A percentile compares a stretch with the other conserved stretches of the same genome.
Conservation (phyloP, 2,888 invertebrate genomes). For the Dermolepida albohirtum region DNA sequence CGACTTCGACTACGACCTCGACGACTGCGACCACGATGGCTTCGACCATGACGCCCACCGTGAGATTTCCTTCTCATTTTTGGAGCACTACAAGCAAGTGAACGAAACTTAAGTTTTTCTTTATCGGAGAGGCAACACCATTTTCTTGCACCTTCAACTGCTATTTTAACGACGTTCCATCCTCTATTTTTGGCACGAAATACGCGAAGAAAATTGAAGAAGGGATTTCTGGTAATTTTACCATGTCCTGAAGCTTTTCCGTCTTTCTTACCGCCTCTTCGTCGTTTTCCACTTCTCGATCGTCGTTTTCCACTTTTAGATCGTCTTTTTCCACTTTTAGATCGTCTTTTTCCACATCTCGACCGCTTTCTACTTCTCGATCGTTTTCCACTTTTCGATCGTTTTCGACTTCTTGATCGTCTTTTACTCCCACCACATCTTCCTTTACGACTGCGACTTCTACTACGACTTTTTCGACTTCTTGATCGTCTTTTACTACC, state of each 20-base stretch:
- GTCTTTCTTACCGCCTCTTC: too few species aligned
- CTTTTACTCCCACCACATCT: neutral
- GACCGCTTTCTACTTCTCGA: too few species aligned
- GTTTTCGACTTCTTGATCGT: too few species aligned
- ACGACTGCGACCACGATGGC: neutral
- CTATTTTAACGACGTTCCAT: slow-evolving; percentile 55
- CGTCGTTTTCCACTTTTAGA: too few species aligned
- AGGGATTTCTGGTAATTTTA: slow-evolving; percentile 52
- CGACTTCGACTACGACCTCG: slow-evolving; percentile 36
- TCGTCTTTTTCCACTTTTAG: too few species aligned
- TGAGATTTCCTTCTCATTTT: slow-evolving; percentile 42
- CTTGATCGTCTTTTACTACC: too few species aligned
- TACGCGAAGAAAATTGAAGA: slow-evolving; percentile 55
- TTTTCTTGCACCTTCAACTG: slow-evolving; percentile 56
- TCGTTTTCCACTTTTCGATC: too few species aligned
- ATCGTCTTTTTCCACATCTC: too few species aligned
- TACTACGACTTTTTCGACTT: too few species aligned
- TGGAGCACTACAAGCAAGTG: slow-evolving; percentile 47
- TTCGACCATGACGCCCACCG: neutral
- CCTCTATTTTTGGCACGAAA: slow-evolving; percentile 54
- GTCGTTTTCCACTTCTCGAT: too few species aligned
- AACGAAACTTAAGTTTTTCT: slow-evolving; percentile 47
- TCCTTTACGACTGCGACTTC: too few species aligned
- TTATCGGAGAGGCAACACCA: slow-evolving; percentile 53
- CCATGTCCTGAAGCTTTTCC: slow-evolving; percentile 11